phyloP scores from a whole-genome alignment of 2,888 invertebrate species.

The Tipula lateralis region DNA sequence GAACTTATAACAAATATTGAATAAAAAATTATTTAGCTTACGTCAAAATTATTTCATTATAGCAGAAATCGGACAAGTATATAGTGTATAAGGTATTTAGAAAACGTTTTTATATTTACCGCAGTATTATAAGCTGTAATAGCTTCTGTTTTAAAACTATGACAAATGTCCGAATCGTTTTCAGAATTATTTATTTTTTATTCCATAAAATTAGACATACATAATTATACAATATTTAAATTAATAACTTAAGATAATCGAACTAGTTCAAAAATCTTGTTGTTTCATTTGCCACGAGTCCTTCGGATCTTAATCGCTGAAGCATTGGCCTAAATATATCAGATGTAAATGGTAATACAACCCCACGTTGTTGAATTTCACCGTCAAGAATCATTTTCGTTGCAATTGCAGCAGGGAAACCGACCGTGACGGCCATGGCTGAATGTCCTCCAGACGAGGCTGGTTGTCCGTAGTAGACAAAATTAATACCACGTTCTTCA shows the following conservation, averaged over 20 bases:
- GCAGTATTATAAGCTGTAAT: no score
- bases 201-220: no score
- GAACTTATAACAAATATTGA: no score
- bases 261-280: constrained; percentile 50
- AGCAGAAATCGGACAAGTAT: no score
- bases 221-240: no score
- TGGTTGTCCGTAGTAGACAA: constrained; percentile 84
- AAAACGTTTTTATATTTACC: no score
- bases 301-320: constrained; percentile 78
- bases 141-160: no score
- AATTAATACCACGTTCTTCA: constrained; percentile 76
- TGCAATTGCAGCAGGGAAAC: constrained; percentile 91
- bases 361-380: constrained; percentile 94
- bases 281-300: constrained; percentile 66
- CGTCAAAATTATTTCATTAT: no score
- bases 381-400: constrained; percentile 97
- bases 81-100: no score
- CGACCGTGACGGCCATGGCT: constrained; percentile 94
- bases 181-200: no score
- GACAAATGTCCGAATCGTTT: no score
- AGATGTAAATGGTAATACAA: constrained; percentile 83
- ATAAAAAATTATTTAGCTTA: no score
- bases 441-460: constrained; percentile 63
- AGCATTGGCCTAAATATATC: constrained; percentile 93
- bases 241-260: not conserved